phyloP scores from a whole-genome alignment of 2,113 vertebrate genomes.

The Todiramphus chloris region DNA sequence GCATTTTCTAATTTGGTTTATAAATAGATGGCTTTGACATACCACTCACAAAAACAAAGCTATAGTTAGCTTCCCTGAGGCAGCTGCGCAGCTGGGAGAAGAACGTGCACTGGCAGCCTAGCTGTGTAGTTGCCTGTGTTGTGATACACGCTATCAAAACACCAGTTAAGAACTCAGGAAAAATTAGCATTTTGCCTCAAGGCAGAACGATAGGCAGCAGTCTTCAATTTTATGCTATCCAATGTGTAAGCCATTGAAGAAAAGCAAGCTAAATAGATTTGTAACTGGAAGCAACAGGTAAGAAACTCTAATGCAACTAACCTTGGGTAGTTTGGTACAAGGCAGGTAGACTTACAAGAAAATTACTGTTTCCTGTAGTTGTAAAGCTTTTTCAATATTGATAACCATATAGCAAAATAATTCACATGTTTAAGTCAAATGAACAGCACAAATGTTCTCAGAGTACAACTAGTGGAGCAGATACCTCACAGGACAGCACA shows the following conservation, averaged over 20 bases:
- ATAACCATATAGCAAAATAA: background rate
- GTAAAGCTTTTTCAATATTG: background rate
- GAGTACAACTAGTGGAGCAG: background rate
- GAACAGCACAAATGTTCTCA: background rate
- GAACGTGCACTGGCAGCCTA: background rate
- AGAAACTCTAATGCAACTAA: background rate
- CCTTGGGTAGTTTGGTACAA: background rate
- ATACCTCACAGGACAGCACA: background rate
- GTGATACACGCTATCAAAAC: conserved; percentile 20
- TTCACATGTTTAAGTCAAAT: background rate
- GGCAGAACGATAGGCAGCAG: background rate
- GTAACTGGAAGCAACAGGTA: background rate
- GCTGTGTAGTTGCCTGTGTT: background rate
- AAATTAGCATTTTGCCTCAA: background rate
- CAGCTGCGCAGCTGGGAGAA: conserved; percentile 30
- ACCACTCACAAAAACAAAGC: conserved; percentile 43
- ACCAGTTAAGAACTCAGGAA: background rate
- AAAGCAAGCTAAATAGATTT: background rate
- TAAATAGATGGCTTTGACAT: conserved; percentile 56
- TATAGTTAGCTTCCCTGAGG: conserved; percentile 41
- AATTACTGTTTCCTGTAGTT: background rate
- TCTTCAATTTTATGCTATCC: background rate
- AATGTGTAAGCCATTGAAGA: background rate
- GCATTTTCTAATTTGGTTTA: conserved; percentile 50
- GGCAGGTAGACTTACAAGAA: background rate